A percentile compares a stretch with the other conserved stretches of the same genome.
phyloP scores from a whole-genome alignment of 2,888 invertebrate species.

The Bellardia bayeri region DNA sequence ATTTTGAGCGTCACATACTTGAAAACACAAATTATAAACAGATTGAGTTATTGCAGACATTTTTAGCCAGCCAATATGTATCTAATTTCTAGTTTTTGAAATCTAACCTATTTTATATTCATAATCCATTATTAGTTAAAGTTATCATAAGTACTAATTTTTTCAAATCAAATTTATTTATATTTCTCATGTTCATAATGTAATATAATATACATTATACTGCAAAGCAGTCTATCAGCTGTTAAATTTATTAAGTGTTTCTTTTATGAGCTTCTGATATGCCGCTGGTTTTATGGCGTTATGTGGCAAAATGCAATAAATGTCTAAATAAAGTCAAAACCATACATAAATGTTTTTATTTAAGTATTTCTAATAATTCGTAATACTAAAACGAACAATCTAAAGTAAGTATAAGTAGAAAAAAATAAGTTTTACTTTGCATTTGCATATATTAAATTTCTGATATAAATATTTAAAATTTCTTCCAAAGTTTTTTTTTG shows the following conservation, averaged over 20 bases:
- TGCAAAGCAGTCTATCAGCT: background rate
- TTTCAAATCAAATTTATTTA: too few species aligned
- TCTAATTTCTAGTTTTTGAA: too few species aligned
- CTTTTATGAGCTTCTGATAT: constrained; percentile 1
- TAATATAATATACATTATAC: too few species aligned
- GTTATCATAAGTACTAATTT: too few species aligned
- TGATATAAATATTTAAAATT: background rate
- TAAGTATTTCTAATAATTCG: background rate
- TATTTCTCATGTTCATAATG: too few species aligned
- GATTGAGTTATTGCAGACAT: too few species aligned
- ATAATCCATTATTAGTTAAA: too few species aligned
- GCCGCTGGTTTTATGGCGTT: background rate
- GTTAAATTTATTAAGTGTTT: constrained; percentile 2
- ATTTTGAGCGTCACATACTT: too few species aligned
- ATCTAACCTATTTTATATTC: too few species aligned
- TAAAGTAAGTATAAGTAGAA: background rate
- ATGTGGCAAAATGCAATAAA: background rate
- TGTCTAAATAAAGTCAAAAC: constrained; percentile 6
- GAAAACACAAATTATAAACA: too few species aligned
- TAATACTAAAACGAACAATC: background rate
- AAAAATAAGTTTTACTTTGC: background rate
- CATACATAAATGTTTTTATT: background rate
- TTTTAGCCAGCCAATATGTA: too few species aligned
- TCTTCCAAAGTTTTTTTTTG: background rate
- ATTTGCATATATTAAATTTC: background rate